Conservation (phyloP, 1,140 invertebrate species). For the Drosophila micromelanica region DNA sequence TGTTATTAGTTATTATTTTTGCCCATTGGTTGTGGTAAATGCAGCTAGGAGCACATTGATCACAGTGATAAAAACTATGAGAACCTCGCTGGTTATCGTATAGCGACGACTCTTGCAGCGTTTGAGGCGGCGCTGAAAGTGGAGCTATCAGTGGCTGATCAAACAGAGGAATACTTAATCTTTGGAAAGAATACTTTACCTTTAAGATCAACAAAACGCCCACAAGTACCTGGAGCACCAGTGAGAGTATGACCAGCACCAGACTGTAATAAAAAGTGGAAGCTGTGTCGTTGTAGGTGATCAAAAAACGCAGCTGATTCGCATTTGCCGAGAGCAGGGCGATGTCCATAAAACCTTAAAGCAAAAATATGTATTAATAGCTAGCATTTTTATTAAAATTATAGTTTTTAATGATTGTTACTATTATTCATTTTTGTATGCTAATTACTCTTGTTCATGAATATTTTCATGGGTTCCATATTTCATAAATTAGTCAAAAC, state of each 20-base stretch:
- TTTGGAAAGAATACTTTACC: slow-evolving; percentile 78
- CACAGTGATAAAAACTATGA: slow-evolving; percentile 87
- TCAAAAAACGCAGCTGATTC: slow-evolving; percentile 90
- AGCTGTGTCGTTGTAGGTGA: slow-evolving; percentile 86
- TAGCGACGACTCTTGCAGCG: slow-evolving; percentile 48
- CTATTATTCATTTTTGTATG: no score
- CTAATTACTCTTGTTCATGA: background rate
- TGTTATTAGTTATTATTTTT: background rate
- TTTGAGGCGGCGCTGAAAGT: slow-evolving; percentile 63
- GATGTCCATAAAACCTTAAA: slow-evolving; percentile 89
- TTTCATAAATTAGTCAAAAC: no score
- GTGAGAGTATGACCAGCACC: slow-evolving; percentile 86
- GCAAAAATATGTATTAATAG: background rate
- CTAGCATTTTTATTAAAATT: background rate
- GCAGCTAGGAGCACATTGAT: slow-evolving; percentile 89
- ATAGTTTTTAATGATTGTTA: background rate
- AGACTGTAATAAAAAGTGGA: slow-evolving; percentile 86
- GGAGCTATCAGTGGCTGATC: background rate
- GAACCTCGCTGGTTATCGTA: slow-evolving; percentile 87
- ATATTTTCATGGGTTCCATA: no score
- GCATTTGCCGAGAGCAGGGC: slow-evolving; percentile 90
- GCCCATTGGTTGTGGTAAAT: slow-evolving; percentile 86
- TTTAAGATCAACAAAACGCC: slow-evolving; percentile 88
- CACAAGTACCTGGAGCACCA: slow-evolving; percentile 87
- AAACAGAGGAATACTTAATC: background rate